Evolutionary conservation across 2,797 vertebrate genomes (phyloP).

Genomic region (Antrozous pallidus): DNA sequence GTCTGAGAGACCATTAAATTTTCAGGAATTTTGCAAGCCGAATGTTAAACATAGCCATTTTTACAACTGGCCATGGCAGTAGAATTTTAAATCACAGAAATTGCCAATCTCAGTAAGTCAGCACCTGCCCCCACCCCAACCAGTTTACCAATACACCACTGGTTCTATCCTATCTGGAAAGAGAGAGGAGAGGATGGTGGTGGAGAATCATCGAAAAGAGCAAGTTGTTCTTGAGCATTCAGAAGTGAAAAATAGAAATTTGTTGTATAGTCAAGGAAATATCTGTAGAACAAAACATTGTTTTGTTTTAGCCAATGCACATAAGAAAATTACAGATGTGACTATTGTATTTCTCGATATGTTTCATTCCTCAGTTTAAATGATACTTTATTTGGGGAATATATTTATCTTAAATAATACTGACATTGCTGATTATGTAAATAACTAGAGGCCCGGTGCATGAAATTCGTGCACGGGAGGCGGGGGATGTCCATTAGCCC

Average conservation of each 20-base stretch:
- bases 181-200: too few relatives aligned
- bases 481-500: too few relatives aligned
- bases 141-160: neutral
- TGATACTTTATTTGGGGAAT: neutral
- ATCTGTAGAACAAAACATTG: neutral
- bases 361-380: neutral
- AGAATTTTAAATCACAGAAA: neutral
- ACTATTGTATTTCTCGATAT: neutral
- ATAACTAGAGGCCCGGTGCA: too few relatives aligned
- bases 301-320: neutral
- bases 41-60: neutral
- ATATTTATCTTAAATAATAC: conserved; percentile 7
- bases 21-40: neutral
- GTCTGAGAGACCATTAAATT: neutral
- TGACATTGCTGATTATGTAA: neutral
- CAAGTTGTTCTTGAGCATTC: neutral
- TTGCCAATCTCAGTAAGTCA: neutral
- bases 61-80: neutral
- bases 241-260: neutral
- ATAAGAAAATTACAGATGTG: neutral
- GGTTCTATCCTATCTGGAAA: neutral
- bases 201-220: neutral
- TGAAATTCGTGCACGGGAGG: too few relatives aligned
- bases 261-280: neutral
- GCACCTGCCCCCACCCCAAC: accelerated